A percentile compares a stretch with the other conserved stretches of the same genome.
Conservation (phyloP, 2,113 vertebrate genomes). For the Archocentrus centrarchus region DNA sequence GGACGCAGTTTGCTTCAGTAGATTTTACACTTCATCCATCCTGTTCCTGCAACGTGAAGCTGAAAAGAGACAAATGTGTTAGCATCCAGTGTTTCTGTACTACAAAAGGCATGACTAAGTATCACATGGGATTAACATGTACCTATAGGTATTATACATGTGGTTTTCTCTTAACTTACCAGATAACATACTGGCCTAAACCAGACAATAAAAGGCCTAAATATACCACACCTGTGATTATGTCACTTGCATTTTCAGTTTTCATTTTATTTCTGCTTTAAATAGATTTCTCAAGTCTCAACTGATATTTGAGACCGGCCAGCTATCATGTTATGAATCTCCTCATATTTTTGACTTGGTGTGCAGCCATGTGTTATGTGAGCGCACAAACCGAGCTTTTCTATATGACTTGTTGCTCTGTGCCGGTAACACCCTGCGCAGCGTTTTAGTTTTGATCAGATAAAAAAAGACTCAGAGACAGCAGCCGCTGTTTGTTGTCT, state of each 20-base stretch:
- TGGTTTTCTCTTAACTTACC: neutral
- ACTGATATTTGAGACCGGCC: neutral
- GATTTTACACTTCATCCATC: conserved; percentile 60
- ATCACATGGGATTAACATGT: neutral
- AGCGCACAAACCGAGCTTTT: neutral
- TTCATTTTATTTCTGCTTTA: neutral
- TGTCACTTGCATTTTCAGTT: neutral
- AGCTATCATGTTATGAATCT: neutral
- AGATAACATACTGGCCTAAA: too few species aligned
- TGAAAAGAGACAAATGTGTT: conserved; percentile 48
- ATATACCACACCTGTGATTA: neutral
- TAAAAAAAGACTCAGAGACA: conserved; percentile 27
- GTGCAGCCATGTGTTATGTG: conserved; percentile 6
- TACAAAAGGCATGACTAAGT: neutral
- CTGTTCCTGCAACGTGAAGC: conserved; percentile 77
- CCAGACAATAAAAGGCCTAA: neutral
- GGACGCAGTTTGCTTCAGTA: conserved; percentile 43
- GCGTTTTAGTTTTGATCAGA: conserved; percentile 52
- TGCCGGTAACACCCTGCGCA: conserved; percentile 20
- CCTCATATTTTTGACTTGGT: conserved; percentile 28
- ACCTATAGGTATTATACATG: neutral
- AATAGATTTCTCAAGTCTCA: neutral
- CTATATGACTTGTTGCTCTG: neutral
- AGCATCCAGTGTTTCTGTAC: neutral
- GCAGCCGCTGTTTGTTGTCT: conserved; percentile 21